phyloP scores from a whole-genome alignment of 2,113 vertebrate species.

The Pagrus major region DNA sequence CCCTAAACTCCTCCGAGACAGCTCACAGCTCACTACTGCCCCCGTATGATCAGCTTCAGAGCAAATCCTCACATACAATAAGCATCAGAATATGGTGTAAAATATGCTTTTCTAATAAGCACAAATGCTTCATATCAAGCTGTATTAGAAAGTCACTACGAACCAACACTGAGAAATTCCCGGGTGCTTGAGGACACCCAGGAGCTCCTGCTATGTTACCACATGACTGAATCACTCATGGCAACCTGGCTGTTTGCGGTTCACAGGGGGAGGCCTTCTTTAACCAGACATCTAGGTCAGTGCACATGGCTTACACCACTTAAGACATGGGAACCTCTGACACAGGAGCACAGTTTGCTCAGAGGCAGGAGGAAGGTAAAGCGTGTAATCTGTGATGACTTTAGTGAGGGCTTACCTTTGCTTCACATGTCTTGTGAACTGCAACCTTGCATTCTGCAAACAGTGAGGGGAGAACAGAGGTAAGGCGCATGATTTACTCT shows the following conservation, averaged over 20 bases:
- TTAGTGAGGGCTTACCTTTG: slow-evolving; percentile 62
- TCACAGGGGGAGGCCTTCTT: slow-evolving; percentile 43
- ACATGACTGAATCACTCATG: slow-evolving; percentile 62
- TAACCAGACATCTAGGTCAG: slow-evolving; percentile 73
- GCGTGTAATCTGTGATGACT: not conserved
- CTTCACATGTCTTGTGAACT: slow-evolving; percentile 73
- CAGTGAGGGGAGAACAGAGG: slow-evolving; percentile 7
- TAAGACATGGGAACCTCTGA: slow-evolving; percentile 18
- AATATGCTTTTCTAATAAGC: not conserved
- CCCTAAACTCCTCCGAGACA: not conserved
- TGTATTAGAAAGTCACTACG: slow-evolving; percentile 3
- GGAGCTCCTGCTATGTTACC: slow-evolving; percentile 29
- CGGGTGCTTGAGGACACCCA: not conserved
- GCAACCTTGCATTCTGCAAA: slow-evolving; percentile 74
- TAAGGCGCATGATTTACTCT: slow-evolving; percentile 5
- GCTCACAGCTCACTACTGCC: slow-evolving; percentile 27
- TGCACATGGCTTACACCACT: slow-evolving; percentile 63
- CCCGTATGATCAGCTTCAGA: not conserved
- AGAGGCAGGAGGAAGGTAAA: not conserved
- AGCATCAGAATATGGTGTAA: not conserved
- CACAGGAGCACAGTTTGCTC: slow-evolving; percentile 18
- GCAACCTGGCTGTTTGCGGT: slow-evolving; percentile 53
- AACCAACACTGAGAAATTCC: not conserved
- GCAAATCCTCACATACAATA: not conserved
- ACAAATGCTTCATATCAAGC: not conserved